Percentiles rank a stretch among this genome's conserved stretches.
These are phyloP conservation scores for Microctonus brassicae DNA, from an alignment of 2,888 invertebrate genomes.

Conservation along the genomic window DNA sequence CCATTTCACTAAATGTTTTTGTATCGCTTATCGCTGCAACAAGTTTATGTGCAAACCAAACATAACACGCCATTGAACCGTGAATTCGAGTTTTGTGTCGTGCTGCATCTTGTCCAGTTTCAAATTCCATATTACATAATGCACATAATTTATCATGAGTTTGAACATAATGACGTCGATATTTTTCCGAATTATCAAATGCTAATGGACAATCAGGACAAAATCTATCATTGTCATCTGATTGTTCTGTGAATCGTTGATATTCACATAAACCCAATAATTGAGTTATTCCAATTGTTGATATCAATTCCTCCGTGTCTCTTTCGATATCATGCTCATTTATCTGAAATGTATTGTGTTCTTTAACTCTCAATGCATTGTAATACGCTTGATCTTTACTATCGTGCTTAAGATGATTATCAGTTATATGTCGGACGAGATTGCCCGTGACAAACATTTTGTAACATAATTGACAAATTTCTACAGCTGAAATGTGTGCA, in stretches of 20 bases:
- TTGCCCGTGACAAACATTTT: constrained; percentile 45
- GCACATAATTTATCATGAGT: constrained; percentile 53
- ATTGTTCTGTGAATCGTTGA: constrained; percentile 40
- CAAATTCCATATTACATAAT: constrained; percentile 51
- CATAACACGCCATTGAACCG: constrained; percentile 49
- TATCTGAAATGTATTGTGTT: not conserved
- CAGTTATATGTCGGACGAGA: constrained; percentile 51
- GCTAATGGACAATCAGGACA: constrained; percentile 31
- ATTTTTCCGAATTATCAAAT: constrained; percentile 42
- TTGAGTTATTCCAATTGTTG: constrained; percentile 45
- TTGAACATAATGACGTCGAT: constrained; percentile 49
- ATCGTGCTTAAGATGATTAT: constrained; percentile 46
- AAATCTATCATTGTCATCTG: constrained; percentile 25
- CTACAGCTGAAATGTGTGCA: constrained; percentile 44
- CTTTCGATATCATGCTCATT: constrained; percentile 37
- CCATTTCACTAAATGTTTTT: constrained; percentile 31
- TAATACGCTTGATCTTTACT: not conserved
- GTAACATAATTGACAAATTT: constrained; percentile 51
- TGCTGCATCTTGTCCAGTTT: constrained; percentile 45
- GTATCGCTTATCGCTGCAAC: constrained; percentile 40
- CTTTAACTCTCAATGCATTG: not conserved
- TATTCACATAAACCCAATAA: constrained; percentile 49
- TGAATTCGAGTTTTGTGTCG: constrained; percentile 52
- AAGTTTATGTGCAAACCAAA: constrained; percentile 52
- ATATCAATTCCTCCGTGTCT: constrained; percentile 47